These are phyloP conservation scores for Silvanus unidentatus DNA, from an alignment of 2,888 invertebrate species.

Conservation along the genomic window DNA sequence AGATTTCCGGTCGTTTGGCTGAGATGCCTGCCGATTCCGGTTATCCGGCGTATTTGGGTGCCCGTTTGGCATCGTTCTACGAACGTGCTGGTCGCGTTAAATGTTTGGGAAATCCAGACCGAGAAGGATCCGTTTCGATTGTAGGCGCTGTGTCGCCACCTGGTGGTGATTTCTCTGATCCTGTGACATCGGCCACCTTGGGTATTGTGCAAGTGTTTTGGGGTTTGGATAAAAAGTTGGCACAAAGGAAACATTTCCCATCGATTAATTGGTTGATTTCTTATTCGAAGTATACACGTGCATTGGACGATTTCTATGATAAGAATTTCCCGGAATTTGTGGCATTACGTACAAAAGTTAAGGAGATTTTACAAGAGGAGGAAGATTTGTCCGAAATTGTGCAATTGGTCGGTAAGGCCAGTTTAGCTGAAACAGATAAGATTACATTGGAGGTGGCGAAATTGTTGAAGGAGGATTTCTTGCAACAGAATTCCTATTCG, in stretches of 20 bases:
- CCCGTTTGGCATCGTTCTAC: conserved; percentile 97
- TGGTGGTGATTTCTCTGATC: conserved; percentile 99
- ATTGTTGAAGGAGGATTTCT: conserved; percentile 96
- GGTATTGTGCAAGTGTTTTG: conserved; percentile 73
- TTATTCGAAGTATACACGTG: conserved; percentile 93
- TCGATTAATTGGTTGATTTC: conserved; percentile 99
- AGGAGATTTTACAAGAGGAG: conserved; percentile 67
- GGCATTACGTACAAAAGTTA: conserved; percentile 90
- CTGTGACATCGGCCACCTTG: conserved; percentile 97
- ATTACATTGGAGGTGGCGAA: conserved; percentile 98
- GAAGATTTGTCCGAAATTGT: conserved; percentile 99
- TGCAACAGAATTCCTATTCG: conserved; percentile 98
- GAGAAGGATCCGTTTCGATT: conserved; percentile 98
- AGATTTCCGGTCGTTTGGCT: conserved; percentile 96
- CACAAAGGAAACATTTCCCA: conserved; percentile 99
- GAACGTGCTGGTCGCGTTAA: conserved; percentile 98
- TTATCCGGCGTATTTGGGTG: conserved; percentile 98
- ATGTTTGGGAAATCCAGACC: conserved; percentile 94
- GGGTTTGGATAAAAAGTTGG: conserved; percentile 98
- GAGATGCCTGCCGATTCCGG: conserved; percentile 99
- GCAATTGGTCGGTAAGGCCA: conserved; percentile 98
- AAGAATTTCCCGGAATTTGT: conserved; percentile 97
- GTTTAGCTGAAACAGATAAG: conserved; percentile 97
- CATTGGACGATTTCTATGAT: conserved; percentile 98
- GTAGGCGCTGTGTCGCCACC: conserved; percentile 99